phyloP scores from a whole-genome alignment of 2,797 vertebrate genomes.

The Percopsis omiscomaycus region DNA sequence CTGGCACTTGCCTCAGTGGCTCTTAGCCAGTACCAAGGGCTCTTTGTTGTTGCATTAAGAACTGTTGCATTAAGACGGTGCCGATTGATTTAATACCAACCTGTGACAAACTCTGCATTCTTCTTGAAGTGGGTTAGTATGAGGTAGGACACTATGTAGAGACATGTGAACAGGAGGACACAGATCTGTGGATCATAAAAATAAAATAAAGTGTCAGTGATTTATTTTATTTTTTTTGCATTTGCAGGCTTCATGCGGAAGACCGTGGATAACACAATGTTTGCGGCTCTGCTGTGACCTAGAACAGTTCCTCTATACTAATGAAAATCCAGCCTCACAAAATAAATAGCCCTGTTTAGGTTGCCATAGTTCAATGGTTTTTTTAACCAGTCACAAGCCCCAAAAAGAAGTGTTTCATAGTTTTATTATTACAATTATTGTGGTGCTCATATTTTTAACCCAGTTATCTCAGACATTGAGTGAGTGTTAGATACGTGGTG shows the following conservation, averaged over 20 bases:
- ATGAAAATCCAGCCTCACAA: conserved; percentile 1
- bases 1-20: conserved; percentile 2
- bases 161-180: conserved; percentile 87
- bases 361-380: neutral
- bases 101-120: conserved; percentile 88
- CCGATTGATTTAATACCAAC: conserved; percentile 68
- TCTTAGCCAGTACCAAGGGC: neutral
- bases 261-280: neutral
- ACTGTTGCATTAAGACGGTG: neutral
- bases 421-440: neutral
- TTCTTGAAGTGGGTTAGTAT: conserved; percentile 93
- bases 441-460: conserved; percentile 1
- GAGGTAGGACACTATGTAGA: conserved; percentile 93
- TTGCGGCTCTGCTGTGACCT: neutral
- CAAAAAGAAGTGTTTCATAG: too few relatives aligned
- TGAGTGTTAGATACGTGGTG: conserved; percentile 2
- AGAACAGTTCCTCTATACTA: neutral
- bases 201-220: neutral
- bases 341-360: conserved; percentile 3
- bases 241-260: too few relatives aligned
- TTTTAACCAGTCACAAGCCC: conserved; percentile 16
- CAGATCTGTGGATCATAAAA: conserved; percentile 83
- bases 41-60: neutral
- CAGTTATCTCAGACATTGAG: neutral
- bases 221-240: neutral